Percentiles rank a stretch among this genome's conserved stretches.
Evolutionary conservation across 2,888 invertebrate genomes (phyloP).

Genomic region (Eustalomyia histrio): DNA sequence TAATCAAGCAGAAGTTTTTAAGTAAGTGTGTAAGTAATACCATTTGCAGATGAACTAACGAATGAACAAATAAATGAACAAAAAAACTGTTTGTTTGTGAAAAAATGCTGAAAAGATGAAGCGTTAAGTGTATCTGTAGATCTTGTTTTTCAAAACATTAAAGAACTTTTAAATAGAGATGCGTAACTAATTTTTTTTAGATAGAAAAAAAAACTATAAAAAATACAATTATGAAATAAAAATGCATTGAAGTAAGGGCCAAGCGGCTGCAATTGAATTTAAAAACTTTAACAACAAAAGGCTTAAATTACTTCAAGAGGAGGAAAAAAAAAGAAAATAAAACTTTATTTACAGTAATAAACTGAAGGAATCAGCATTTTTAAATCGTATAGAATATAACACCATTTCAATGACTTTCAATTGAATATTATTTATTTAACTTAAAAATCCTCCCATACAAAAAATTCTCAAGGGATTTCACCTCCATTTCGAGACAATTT

Average conservation of each 20-base stretch:
- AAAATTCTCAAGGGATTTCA: no score
- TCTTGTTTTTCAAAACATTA: conserved; percentile 39
- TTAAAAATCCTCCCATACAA: no score
- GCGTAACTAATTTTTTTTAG: conserved; percentile 33
- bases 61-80: conserved; percentile 6
- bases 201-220: conserved; percentile 5
- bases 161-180: conserved; percentile 29
- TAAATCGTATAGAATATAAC: not conserved
- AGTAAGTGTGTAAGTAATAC: conserved; percentile 27
- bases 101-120: conserved; percentile 23
- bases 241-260: not conserved
- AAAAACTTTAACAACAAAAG: not conserved
- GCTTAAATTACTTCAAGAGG: not conserved
- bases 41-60: conserved; percentile 26
- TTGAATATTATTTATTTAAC: no score
- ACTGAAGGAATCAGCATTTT: not conserved
- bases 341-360: not conserved
- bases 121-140: conserved; percentile 48
- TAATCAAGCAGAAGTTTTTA: conserved; percentile 48
- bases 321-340: no score
- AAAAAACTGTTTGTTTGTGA: conserved; percentile 20
- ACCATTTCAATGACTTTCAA: not conserved
- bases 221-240: not conserved
- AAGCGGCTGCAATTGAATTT: conserved; percentile 35
- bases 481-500: no score